A percentile compares a stretch with the other conserved stretches of the same genome.
Evolutionary conservation across 2,797 vertebrate genomes (phyloP).

Genomic region (Alectoris magna): DNA sequence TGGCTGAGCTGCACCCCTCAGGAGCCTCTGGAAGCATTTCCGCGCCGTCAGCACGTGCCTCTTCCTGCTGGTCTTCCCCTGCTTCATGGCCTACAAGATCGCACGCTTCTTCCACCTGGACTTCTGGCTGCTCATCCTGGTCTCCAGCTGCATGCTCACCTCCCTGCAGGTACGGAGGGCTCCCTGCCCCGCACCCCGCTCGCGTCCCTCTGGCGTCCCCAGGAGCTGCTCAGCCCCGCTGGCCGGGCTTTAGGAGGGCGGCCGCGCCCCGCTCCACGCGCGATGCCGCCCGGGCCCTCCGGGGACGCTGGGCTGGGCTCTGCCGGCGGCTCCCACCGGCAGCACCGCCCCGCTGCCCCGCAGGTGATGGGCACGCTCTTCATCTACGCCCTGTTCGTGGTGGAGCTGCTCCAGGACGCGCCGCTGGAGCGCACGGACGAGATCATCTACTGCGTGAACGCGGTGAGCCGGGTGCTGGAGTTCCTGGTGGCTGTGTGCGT

Average conservation of each 20-base stretch:
- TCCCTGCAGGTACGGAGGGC: conserved; percentile 85
- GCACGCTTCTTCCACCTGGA: conserved; percentile 91
- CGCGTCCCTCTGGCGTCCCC: background rate
- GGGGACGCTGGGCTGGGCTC: background rate
- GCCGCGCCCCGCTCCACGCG: background rate
- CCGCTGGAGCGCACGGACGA: conserved; percentile 88
- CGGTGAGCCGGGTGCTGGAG: conserved; percentile 87
- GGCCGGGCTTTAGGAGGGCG: background rate
- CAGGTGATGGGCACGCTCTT: conserved; percentile 88
- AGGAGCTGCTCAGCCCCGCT: background rate
- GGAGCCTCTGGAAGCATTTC: conserved; percentile 89
- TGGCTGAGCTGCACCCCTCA: conserved; percentile 28
- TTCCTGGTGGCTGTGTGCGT: conserved; percentile 90
- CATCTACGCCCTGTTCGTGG: conserved; percentile 88
- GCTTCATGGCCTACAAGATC: conserved; percentile 89
- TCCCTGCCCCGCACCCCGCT: background rate
- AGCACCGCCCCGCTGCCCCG: fast-evolving
- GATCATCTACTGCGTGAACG: conserved; percentile 88
- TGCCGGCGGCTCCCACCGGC: fast-evolving
- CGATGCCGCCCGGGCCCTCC: background rate
- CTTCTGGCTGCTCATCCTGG: conserved; percentile 91
- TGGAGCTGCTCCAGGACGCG: conserved; percentile 82
- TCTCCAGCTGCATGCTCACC: conserved; percentile 91
- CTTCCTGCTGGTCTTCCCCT: conserved; percentile 87
- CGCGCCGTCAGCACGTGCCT: conserved; percentile 89